Evolutionary conservation across 1,140 invertebrate species (phyloP), one percentile per base, ranked within the genome.

Genomic region (Pseudomyrmex sp.): DNA sequence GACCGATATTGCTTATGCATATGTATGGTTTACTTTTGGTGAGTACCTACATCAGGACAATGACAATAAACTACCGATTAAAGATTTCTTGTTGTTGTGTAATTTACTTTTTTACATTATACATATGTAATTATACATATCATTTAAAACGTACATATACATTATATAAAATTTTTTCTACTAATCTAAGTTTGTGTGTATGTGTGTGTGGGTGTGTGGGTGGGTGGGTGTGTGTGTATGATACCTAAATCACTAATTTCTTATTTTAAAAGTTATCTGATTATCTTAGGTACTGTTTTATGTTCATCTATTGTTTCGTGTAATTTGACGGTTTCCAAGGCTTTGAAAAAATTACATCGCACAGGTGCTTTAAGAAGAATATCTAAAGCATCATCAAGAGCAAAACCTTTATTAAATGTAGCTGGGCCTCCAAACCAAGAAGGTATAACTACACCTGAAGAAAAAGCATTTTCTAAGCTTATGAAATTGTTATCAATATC

Each of bases 401-500:
- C 88, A n/a, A 94, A 91, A 88, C 93, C 91, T 0, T 88, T 93
- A 83, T 85, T 93, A 84, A 91, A 89, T 79, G 82, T 89, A 76
- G 87, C 86, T 84, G 91, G 88, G 48, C 90, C 93, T 2, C 82
- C 93, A 2, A 48, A 50, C 35, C 76, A 5, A 1, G 91, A 94
- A 87, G 85, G 93, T 77, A 95, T 95, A 10, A 95, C 96, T 75
- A 97, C 97, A 0, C 95, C 95, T 0, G 97, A 98, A 90, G 97
- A 98, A 93, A 95, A 97, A 66, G 97, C 97, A 59, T 98, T 98
- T 93, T 97, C 97, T 59, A 96, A 96, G 86, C 95, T 98, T 2
- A 98, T 98, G 97, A 96, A 96, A 0, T 95, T 97, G 5, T 95
- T 98, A 1, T 97, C 97, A 62, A 96, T 98, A 59, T 96, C 97